Conservation (phyloP, 2,797 vertebrate species). For the Rousettus madagascariensis region DNA sequence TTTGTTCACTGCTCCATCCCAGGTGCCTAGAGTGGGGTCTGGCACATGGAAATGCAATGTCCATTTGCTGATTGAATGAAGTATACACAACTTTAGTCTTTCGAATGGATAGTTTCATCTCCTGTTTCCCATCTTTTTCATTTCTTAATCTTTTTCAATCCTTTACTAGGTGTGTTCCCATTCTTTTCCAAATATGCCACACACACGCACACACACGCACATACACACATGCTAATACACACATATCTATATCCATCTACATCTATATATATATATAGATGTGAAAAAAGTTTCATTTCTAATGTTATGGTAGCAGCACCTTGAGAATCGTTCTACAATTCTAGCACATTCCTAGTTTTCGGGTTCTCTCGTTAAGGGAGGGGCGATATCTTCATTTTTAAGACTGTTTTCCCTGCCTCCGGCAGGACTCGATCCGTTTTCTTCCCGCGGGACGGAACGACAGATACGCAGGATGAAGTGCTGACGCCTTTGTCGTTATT, state of each 20-base stretch:
- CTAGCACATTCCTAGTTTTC: background rate
- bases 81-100: background rate
- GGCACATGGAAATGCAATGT: background rate
- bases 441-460: background rate
- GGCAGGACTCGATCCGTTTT: background rate
- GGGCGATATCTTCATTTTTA: background rate
- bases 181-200: background rate
- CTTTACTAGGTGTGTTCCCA: background rate
- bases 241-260: too few species aligned
- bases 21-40: background rate
- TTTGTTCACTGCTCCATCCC: fast-evolving
- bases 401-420: background rate
- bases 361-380: background rate
- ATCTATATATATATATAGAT: too few species aligned
- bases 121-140: too few species aligned
- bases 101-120: background rate
- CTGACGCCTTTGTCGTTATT: background rate
- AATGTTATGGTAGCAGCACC: background rate
- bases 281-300: background rate
- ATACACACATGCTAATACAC: too few species aligned
- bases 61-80: background rate
- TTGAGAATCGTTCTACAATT: background rate
- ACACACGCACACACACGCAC: too few species aligned
- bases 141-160: background rate
- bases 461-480: background rate